Evolutionary conservation across 2,888 invertebrate genomes (phyloP), one percentile per base, ranked within the genome.

Genomic region (Meliscaeva auricollis): DNA sequence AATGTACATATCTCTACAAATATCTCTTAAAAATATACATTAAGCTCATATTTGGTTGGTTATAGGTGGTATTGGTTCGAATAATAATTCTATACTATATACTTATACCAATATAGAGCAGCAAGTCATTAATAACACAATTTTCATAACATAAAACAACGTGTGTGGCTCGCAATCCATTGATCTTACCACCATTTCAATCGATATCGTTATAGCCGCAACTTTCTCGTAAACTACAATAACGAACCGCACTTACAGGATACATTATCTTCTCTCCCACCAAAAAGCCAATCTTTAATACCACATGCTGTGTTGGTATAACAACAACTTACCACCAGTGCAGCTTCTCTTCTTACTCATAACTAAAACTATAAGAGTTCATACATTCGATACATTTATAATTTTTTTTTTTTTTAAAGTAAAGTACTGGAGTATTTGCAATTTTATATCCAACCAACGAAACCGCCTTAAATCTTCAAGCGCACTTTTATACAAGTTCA

Each of bases 181-280:
- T 85, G 85, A 80, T 81, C 81, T 77, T 73, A 68, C 80, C 76
- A 80, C 81, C 72, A 85, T 80, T 66, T 81, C 81, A 85, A 77
- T 85, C 85, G 80, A 85, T 85, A 85, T 85, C 80, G 80, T 80
- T 81, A 76, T 66, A 66, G 66, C 68, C 56, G 62, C 62, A 85
- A 85, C 81, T 81, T 85, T 85, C 76, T 77, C 85, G 80, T 81
- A 81, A 85, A 81, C 80, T 85, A 85, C 80, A 79, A 85, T 80
- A 80, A 75, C 75, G 84, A 80, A 85, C 76, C 80, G 76, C 73
- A 85, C 85, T 85, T 85, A 73, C 35, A 85, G 80, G 76, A 85
- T 80, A 81, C 80, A 81, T 81, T 85, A 85, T 85, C 76, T 69
- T 76, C 85, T 69, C 76, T 73, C 85, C 81, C 80, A 80, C 85